These are phyloP conservation scores for Bilobella aurantiaca DNA, from an alignment of 1,140 invertebrate genomes.

Conservation along the genomic window DNA sequence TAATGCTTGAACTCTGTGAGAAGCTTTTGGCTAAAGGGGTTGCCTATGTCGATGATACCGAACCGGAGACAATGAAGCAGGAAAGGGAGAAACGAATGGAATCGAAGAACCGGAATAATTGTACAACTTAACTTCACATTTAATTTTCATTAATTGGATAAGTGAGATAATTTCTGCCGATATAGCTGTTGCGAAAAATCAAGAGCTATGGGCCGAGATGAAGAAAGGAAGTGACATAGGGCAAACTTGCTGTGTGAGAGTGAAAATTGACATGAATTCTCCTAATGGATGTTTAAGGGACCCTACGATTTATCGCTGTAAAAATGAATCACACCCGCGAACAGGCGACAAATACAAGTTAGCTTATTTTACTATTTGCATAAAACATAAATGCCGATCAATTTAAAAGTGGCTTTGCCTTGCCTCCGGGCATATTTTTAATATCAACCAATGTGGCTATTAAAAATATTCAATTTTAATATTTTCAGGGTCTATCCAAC, in stretches of 20 bases:
- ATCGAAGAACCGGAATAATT: constrained; percentile 73
- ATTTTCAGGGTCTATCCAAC: constrained; percentile 88
- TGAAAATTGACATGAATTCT: constrained; percentile 96
- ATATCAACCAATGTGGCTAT: neutral
- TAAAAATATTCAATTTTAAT: neutral
- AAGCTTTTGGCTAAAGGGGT: constrained; percentile 74
- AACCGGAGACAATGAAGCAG: constrained; percentile 84
- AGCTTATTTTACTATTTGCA: no score
- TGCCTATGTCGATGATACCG: constrained; percentile 95
- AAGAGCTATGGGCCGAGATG: constrained; percentile 92
- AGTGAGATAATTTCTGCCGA: neutral
- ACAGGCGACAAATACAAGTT: constrained; percentile 95
- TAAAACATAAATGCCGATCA: no score
- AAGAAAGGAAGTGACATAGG: constrained; percentile 67
- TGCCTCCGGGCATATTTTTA: no score
- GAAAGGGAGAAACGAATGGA: constrained; percentile 82
- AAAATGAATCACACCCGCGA: constrained; percentile 80
- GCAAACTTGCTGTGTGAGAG: constrained; percentile 80
- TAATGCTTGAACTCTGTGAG: constrained; percentile 79
- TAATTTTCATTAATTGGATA: neutral
- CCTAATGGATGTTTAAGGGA: constrained; percentile 94
- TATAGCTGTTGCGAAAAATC: constrained; percentile 72
- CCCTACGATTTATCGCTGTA: constrained; percentile 99
- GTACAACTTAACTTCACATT: constrained; percentile 46
- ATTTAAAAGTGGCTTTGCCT: neutral